Conservation (phyloP, 2,797 vertebrate species). For the Cirrhinus molitorella region DNA sequence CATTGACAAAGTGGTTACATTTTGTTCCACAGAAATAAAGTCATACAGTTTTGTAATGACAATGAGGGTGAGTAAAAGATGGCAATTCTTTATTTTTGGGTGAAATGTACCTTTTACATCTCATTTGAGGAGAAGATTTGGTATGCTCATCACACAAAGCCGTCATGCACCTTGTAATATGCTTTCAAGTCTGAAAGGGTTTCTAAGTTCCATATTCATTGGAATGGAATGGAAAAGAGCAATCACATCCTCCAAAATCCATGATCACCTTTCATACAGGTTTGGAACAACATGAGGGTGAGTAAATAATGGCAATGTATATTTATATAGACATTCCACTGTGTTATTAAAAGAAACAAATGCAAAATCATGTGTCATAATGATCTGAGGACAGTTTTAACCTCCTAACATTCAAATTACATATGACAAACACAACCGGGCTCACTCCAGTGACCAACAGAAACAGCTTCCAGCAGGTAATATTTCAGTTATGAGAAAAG, state of each 20-base stretch:
- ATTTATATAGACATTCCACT: background rate
- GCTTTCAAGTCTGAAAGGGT: too few relatives aligned
- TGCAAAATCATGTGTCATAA: background rate
- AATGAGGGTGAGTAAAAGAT: background rate
- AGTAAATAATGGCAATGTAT: background rate
- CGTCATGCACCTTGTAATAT: background rate
- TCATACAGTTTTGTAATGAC: background rate
- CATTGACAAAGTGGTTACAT: too few relatives aligned
- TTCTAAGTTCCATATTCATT: background rate
- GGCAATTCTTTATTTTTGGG: background rate
- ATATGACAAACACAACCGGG: background rate
- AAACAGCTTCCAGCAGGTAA: background rate
- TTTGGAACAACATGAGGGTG: background rate
- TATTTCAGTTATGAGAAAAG: constrained; percentile 10
- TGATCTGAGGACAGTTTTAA: background rate
- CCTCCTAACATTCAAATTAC: background rate
- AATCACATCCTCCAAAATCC: background rate
- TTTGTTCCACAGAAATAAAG: background rate
- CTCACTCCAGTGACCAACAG: background rate
- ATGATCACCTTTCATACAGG: background rate
- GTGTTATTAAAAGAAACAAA: too few relatives aligned
- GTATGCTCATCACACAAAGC: background rate
- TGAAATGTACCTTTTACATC: background rate
- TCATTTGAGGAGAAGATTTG: background rate
- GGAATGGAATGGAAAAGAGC: background rate